Percentiles rank a stretch among this genome's conserved stretches.
Evolutionary conservation across 2,113 vertebrate genomes (phyloP).

Genomic region (Corythornis cristatus): DNA sequence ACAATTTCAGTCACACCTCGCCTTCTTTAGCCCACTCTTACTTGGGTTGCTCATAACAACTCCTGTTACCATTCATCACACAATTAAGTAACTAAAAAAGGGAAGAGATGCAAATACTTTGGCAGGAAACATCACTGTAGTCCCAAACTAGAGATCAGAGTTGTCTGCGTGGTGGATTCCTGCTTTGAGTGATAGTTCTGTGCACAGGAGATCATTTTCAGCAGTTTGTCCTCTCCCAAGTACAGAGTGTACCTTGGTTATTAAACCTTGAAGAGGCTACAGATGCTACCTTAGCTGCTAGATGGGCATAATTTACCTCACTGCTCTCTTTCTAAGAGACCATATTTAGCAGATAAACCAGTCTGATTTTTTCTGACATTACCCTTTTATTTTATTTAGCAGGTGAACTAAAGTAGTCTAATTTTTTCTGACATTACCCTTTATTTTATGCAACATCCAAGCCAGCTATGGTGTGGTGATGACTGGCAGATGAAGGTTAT

Average conservation of each 20-base stretch:
- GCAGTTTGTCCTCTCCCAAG: not conserved
- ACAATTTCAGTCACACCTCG: slow-evolving; percentile 1
- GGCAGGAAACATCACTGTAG: not conserved
- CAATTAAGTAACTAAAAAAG: not conserved
- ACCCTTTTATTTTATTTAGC: not conserved
- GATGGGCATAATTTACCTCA: not conserved
- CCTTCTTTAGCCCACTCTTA: not conserved
- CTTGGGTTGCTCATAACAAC: not conserved
- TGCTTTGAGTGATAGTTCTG: not conserved
- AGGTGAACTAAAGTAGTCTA: not conserved
- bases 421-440: not conserved
- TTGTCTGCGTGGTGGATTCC: not conserved
- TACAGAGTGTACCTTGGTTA: not conserved
- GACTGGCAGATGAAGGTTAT: not conserved
- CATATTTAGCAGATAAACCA: not conserved
- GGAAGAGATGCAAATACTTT: not conserved
- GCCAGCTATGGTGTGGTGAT: not conserved
- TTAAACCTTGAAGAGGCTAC: not conserved
- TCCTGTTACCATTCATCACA: slow-evolving; percentile 4
- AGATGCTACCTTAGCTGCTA: not conserved
- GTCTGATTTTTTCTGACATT: not conserved
- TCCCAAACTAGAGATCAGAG: not conserved
- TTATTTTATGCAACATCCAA: not conserved
- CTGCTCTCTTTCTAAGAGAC: not conserved
- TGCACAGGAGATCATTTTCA: not conserved